Evolutionary conservation across 2,113 vertebrate species (phyloP).

Genomic region (Nibea albiflora): DNA sequence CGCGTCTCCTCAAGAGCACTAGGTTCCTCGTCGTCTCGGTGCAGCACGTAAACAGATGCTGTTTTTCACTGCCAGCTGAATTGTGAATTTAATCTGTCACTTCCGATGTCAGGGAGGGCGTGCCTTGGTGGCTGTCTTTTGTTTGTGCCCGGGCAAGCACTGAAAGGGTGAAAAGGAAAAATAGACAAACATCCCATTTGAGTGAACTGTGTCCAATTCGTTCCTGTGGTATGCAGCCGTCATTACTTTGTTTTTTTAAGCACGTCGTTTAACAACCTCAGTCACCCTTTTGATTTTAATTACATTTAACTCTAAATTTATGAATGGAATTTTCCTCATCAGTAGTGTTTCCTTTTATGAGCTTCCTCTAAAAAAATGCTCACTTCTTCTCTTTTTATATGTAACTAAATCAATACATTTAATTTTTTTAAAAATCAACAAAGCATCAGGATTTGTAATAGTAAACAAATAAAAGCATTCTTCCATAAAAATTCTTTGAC

Average conservation of each 20-base stretch:
- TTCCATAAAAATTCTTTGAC: background rate
- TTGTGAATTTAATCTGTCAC: background rate
- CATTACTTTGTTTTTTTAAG: constrained; percentile 1
- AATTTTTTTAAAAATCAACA: background rate
- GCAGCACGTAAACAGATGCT: background rate
- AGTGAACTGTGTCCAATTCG: constrained; percentile 5
- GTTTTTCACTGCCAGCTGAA: background rate
- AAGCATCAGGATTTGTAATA: background rate
- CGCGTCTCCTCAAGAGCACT: background rate
- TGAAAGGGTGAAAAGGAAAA: background rate
- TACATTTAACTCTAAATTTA: background rate
- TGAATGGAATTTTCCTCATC: background rate
- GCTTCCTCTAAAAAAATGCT: background rate
- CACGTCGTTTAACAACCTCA: background rate
- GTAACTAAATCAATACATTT: background rate
- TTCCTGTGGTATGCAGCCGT: background rate
- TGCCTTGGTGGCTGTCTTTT: constrained; percentile 7
- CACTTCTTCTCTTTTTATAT: background rate
- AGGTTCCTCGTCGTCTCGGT: background rate
- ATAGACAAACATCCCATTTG: constrained; percentile 1
- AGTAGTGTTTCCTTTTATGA: constrained; percentile 4
- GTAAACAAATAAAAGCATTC: constrained; percentile 1
- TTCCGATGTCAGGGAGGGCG: background rate
- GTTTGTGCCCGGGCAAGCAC: background rate
- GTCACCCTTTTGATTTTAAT: background rate